Conservation (phyloP, 2,113 vertebrate species). For the Gallinago paraguaiae region DNA sequence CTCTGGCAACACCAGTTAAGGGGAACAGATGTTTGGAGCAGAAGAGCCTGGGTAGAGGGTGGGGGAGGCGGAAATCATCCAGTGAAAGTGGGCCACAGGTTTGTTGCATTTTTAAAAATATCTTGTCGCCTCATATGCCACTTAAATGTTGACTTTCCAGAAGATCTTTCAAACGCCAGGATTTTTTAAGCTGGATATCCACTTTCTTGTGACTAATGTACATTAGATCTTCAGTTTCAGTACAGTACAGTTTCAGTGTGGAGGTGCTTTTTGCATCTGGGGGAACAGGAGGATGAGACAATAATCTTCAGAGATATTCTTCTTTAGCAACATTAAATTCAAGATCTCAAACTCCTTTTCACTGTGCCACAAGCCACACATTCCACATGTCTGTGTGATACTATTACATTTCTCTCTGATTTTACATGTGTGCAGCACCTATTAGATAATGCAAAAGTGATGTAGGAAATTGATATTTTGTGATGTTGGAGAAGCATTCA, state of each 20-base stretch:
- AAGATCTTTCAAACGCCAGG: background rate
- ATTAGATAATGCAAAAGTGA: background rate
- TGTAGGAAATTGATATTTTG: background rate
- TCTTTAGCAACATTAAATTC: background rate
- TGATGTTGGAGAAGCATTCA: background rate
- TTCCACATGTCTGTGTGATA: background rate
- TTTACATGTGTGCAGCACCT: background rate
- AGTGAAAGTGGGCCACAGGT: background rate
- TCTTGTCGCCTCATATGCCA: background rate
- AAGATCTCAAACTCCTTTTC: background rate
- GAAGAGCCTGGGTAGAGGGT: background rate
- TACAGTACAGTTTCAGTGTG: background rate
- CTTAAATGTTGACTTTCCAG: background rate
- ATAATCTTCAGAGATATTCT: background rate
- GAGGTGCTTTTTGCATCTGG: background rate
- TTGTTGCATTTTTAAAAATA: background rate
- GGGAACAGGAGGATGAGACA: background rate
- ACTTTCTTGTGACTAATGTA: background rate
- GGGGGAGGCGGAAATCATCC: background rate
- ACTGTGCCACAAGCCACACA: background rate
- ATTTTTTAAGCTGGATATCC: background rate
- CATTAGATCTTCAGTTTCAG: background rate
- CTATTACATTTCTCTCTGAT: background rate
- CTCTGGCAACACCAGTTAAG: background rate
- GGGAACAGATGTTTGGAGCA: background rate